phyloP scores from a whole-genome alignment of 2,888 invertebrate genomes.

The Rhagium mordax region DNA sequence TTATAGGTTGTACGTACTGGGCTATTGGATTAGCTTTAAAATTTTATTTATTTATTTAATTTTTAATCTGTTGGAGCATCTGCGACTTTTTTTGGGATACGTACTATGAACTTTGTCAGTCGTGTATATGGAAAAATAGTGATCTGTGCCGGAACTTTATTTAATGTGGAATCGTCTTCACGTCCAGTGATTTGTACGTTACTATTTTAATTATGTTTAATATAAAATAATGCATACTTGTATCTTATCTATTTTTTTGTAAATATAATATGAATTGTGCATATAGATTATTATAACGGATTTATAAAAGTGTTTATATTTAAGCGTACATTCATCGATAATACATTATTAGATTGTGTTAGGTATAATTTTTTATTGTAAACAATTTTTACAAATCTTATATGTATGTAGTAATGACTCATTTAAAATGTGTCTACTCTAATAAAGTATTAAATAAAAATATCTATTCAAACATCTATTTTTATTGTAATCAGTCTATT shows the following conservation, averaged over 20 bases:
- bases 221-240: slow-evolving; percentile 63
- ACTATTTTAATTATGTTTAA: slow-evolving; percentile 63
- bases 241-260: slow-evolving; percentile 68
- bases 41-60: slow-evolving; percentile 9
- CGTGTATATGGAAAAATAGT: slow-evolving; percentile 61
- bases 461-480: slow-evolving; percentile 50
- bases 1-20: slow-evolving; percentile 3
- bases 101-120: slow-evolving; percentile 50
- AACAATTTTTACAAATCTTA: slow-evolving; percentile 61
- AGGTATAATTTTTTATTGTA: slow-evolving; percentile 60
- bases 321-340: slow-evolving; percentile 66
- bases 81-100: background rate
- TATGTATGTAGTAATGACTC: slow-evolving; percentile 59
- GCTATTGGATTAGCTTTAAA: background rate
- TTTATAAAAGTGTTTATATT: slow-evolving; percentile 69
- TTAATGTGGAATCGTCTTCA: slow-evolving; percentile 67
- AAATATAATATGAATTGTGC: slow-evolving; percentile 70
- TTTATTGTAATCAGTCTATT: slow-evolving; percentile 52
- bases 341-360: slow-evolving; percentile 65
- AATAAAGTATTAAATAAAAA: slow-evolving; percentile 42
- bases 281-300: slow-evolving; percentile 70
- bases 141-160: slow-evolving; percentile 67
- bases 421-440: slow-evolving; percentile 58
- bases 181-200: slow-evolving; percentile 69
- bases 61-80: background rate